Percentiles rank a stretch among this genome's conserved stretches.
Evolutionary conservation across 2,888 invertebrate genomes (phyloP).

Genomic region (Phaonia tiefii): DNA sequence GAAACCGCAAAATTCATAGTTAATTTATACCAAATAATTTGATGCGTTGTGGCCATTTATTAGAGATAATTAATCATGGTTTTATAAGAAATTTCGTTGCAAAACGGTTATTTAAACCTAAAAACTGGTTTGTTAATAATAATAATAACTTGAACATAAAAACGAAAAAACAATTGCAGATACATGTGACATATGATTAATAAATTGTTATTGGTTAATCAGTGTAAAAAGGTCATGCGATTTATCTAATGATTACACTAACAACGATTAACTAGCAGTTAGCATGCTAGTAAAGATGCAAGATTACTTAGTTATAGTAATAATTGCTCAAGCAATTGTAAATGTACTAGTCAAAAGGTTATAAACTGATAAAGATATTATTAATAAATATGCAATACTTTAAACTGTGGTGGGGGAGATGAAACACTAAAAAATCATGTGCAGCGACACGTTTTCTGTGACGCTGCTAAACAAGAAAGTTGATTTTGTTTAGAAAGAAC

Average conservation of each 20-base stretch:
- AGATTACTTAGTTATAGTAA: background rate
- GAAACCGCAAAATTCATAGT: too few species aligned
- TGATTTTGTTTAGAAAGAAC: too few species aligned
- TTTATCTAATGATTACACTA: slow-evolving; percentile 8
- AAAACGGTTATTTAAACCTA: background rate
- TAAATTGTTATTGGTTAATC: background rate
- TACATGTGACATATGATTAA: slow-evolving; percentile 8
- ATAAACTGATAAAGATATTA: too few species aligned
- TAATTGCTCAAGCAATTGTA: slow-evolving; percentile 11
- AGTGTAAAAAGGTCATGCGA: slow-evolving; percentile 29
- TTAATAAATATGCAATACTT: too few species aligned
- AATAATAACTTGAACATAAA: too few species aligned
- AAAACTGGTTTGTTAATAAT: too few species aligned
- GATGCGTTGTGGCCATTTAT: background rate
- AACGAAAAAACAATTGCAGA: too few species aligned
- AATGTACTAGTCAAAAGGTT: slow-evolving; percentile 12
- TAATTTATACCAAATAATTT: background rate
- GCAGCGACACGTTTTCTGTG: too few species aligned
- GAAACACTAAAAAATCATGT: too few species aligned
- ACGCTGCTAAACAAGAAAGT: too few species aligned
- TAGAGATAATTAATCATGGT: background rate
- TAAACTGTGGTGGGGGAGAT: too few species aligned
- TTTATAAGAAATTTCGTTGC: background rate
- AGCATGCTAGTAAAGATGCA: background rate
- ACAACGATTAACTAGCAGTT: slow-evolving; percentile 21